Evolutionary conservation across 2,113 vertebrate species (phyloP), one percentile per base, ranked within the genome.

Genomic region (Tringa solitaria): DNA sequence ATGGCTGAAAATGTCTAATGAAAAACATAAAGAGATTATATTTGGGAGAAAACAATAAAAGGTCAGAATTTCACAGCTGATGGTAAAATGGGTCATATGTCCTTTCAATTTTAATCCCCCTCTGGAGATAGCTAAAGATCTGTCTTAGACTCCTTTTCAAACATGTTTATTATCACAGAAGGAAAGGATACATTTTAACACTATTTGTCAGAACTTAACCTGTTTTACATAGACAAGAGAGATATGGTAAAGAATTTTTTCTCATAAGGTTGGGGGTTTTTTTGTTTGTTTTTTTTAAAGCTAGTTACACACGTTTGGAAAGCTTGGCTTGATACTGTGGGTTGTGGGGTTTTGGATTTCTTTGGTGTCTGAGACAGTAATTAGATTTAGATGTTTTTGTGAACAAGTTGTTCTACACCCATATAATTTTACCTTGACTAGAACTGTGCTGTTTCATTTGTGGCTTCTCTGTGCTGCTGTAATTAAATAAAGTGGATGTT

Each of bases 241-340:
- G 73, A 94, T 59, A 73, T 30, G 53, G 61, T 81, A 82, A 50
- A 23, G 30, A 46, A 9, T 33, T 91, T 94, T 96, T 96, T 96
- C 88, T 96, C 88, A 74, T 78, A 75, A 50, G 19, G 9, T 37
- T 37, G 46, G 32, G 33, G 14, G 3, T 24, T 39, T 26, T 37
- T 61, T 43, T 43, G 60, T 43, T 86, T 43, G 53, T 57, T 96
- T 57, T 96, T 86, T 91, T 51, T 91, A 14, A 90, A 95, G 51
- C 84, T 93, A 89, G 33, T 95, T 96, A 8, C 28, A 81, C 59
- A 76, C 91, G 60, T 95, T 84, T 97, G 28, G 89, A 95, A 97
- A 86, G 81, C 43, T 92, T 93, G 84, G 50, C 82, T 91, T 94
- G 61, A 73, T 77, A 32, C 48, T 41, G 24, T 53, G 57, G 43